Evolutionary conservation across 2,113 vertebrate species (phyloP).

Genomic region (Lagenorhynchus albirostris): DNA sequence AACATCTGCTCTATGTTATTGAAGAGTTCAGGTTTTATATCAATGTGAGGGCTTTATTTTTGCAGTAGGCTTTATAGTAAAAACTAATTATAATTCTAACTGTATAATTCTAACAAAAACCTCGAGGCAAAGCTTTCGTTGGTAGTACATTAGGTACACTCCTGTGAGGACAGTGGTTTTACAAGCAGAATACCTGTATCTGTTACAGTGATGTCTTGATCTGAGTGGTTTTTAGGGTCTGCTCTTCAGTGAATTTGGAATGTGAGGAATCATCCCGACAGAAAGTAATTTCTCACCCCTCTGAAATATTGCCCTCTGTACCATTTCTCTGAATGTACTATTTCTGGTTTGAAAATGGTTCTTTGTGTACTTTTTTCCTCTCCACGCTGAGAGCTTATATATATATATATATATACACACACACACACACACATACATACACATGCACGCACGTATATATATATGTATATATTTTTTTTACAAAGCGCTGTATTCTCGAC

Average conservation of each 20-base stretch:
- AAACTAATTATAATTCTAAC: not conserved
- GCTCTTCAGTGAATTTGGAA: not conserved
- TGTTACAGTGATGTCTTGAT: not conserved
- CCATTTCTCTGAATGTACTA: not conserved
- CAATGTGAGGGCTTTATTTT: not conserved
- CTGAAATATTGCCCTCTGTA: not conserved
- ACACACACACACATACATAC: accelerated
- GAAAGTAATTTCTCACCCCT: slow-evolving; percentile 18
- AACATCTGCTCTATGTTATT: not conserved
- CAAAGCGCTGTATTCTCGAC: not conserved
- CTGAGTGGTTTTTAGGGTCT: not conserved
- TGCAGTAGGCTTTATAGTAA: not conserved
- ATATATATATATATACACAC: too few relatives aligned
- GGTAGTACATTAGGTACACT: not conserved
- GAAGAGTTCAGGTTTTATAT: not conserved
- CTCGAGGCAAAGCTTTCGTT: not conserved
- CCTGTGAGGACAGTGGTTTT: not conserved
- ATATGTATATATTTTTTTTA: not conserved
- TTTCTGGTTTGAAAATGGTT: not conserved
- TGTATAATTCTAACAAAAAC: too few relatives aligned
- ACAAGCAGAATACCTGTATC: not conserved
- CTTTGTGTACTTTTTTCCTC: not conserved
- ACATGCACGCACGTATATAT: accelerated
- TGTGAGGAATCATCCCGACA: not conserved
- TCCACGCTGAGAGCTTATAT: not conserved